These are phyloP conservation scores for Drosophila parabipectinata DNA, from an alignment of 1,140 invertebrate genomes.

Conservation along the genomic window DNA sequence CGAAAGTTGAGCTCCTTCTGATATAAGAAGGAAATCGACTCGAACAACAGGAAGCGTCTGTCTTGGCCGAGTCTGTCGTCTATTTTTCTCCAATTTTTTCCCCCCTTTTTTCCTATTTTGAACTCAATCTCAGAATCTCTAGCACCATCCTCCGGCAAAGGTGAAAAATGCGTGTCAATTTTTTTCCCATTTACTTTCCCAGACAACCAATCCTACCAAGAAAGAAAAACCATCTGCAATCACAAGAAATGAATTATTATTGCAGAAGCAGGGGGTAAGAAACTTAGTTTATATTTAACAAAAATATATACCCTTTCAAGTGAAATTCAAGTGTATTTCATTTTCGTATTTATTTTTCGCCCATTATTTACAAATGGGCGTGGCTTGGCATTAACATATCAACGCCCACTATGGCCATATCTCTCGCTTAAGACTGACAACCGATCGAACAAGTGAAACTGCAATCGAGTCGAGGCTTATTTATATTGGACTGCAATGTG, in stretches of 20 bases:
- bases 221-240: constrained; percentile 24
- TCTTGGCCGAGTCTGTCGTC: constrained; percentile 3
- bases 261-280: not conserved
- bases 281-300: not conserved
- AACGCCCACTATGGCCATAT: constrained; percentile 23
- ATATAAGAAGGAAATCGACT: constrained; percentile 70
- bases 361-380: not conserved
- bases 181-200: constrained; percentile 46
- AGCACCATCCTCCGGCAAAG: constrained; percentile 22
- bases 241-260: constrained; percentile 32
- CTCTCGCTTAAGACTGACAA: constrained; percentile 59
- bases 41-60: constrained; percentile 70
- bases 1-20: constrained; percentile 60
- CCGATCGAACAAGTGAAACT: constrained; percentile 64
- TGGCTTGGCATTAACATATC: constrained; percentile 44
- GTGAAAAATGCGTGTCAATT: constrained; percentile 64
- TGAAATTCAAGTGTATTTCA: not conserved
- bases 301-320: not conserved
- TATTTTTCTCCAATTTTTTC: not conserved
- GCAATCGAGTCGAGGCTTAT: constrained; percentile 58
- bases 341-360: constrained; percentile 8
- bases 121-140: constrained; percentile 13
- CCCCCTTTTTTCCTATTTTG: not conserved
- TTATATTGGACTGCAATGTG: constrained; percentile 57
- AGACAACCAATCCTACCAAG: not conserved